Evolutionary conservation across 2,888 invertebrate species (phyloP), one percentile per base, ranked within the genome.

Genomic region (Craniophora ligustri): DNA sequence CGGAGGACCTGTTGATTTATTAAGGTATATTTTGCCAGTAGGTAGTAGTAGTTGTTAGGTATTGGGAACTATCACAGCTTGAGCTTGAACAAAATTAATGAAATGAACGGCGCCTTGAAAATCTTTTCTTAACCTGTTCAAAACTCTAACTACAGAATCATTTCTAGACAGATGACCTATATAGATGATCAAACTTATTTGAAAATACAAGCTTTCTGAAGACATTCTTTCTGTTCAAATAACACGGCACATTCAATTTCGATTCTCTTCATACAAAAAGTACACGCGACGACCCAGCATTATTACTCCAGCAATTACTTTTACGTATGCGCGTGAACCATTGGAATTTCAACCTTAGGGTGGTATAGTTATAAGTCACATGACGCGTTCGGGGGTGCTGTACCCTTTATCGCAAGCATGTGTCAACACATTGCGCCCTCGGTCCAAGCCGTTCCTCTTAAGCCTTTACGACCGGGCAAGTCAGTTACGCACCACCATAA

Each of bases 391-490:
- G 10, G 10, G 26, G 3, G n/a, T 6, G 4, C 19, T 2, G 6
- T 23, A 2, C 57, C 49, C 57, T 63, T 61, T 64, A 63, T 65
- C 46, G 44, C 45, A 21, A 41, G 38, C 64, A 54, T 48, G 60
- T 68, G 76, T 63, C 66, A 64, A 69, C 58, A 53, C 45, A 65
- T 67, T 45, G 50, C 66, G 44, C 47, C 61, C 36, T 26, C 36
- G 45, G 51, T 38, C 42, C 26, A 48, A 50, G 44, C 40, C 35
- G 2, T 45, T 40, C 47, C 35, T 56, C 35, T 56, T 47, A 47
- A 53, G 41, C 41, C 55, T 65, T 81, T 79, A 76, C 73, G 80
- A 81, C 57, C 69, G 67, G 54, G 68, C 73, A 54, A 61, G 58
- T 49, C 65, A 58, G 63, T 74, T 78, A 78, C 64, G 55, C 53